phyloP scores from a whole-genome alignment of 1,140 invertebrate species.

The Musca vetustissima region DNA sequence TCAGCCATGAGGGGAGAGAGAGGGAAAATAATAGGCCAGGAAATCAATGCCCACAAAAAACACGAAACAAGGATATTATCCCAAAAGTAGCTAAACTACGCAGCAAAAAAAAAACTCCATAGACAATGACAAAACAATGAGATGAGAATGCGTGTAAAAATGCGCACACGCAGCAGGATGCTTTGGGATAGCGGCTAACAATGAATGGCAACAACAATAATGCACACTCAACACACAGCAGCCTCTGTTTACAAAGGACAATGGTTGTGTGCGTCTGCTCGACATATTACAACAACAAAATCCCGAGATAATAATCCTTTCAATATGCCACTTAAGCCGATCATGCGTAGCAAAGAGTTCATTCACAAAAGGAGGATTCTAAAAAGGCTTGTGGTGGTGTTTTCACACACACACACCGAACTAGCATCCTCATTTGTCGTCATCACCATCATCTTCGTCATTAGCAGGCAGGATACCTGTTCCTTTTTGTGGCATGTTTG shows the following conservation, averaged over 20 bases:
- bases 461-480: conserved; percentile 1
- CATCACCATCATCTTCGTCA: not conserved
- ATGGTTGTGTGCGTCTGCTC: no score
- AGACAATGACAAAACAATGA: not conserved
- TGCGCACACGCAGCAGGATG: conserved; percentile 31
- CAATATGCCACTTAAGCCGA: conserved; percentile 53
- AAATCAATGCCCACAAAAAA: no score
- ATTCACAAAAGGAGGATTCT: conserved; percentile 1
- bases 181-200: conserved; percentile 9
- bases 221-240: conserved; percentile 5
- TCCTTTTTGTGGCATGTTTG: not conserved
- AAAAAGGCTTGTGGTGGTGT: not conserved
- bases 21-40: no score
- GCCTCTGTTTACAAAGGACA: conserved; percentile 16
- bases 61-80: conserved; percentile 3
- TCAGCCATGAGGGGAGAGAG: no score
- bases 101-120: not conserved
- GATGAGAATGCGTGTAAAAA: conserved; percentile 25
- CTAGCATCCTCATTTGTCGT: conserved; percentile 24
- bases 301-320: conserved; percentile 44
- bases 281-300: not conserved
- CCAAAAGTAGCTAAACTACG: conserved; percentile 9
- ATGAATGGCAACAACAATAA: not conserved
- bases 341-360: conserved; percentile 36
- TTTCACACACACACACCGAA: not conserved